A percentile compares a stretch with the other conserved stretches of the same genome.
phyloP scores from a whole-genome alignment of 2,113 vertebrate species.

The Chelonoidis abingdonii region DNA sequence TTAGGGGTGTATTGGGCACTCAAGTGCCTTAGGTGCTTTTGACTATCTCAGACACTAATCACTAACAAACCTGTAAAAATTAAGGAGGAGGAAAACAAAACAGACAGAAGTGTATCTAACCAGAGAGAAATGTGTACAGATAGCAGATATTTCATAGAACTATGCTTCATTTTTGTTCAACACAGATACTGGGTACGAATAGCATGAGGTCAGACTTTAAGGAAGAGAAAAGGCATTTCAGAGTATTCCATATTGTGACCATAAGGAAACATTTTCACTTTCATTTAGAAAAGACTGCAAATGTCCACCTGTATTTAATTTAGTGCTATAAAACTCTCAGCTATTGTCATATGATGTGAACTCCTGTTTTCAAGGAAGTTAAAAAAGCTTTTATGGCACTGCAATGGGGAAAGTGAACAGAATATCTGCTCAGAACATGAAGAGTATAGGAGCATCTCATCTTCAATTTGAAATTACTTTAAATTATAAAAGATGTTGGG shows the following conservation, averaged over 20 bases:
- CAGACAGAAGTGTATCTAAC: not conserved
- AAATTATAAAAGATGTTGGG: not conserved
- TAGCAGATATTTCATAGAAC: conserved; percentile 17
- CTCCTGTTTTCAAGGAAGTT: conserved; percentile 38
- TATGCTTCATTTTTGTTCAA: conserved; percentile 23
- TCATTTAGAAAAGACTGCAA: not conserved
- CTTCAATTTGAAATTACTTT: conserved; percentile 3
- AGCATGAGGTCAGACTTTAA: conserved; percentile 39
- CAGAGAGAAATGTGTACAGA: conserved; percentile 19
- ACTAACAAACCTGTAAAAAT: conserved; percentile 5
- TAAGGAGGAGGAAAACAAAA: conserved; percentile 28
- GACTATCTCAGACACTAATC: conserved; percentile 42
- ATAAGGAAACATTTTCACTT: not conserved
- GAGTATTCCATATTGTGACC: not conserved
- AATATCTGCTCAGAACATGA: conserved; percentile 24
- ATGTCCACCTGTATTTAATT: not conserved
- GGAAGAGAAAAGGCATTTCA: conserved; percentile 5
- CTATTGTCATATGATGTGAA: not conserved
- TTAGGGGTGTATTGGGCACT: conserved; percentile 32
- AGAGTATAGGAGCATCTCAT: conserved; percentile 33
- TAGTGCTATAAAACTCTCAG: conserved; percentile 16
- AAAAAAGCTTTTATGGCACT: conserved; percentile 21
- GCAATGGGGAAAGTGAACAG: not conserved
- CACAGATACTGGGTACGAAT: conserved; percentile 33
- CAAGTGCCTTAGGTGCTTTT: conserved; percentile 4